Percentiles rank a stretch among this genome's conserved stretches.
These are phyloP conservation scores for Vombatus ursinus DNA, from an alignment of 2,113 vertebrate genomes.

Conservation along the genomic window DNA sequence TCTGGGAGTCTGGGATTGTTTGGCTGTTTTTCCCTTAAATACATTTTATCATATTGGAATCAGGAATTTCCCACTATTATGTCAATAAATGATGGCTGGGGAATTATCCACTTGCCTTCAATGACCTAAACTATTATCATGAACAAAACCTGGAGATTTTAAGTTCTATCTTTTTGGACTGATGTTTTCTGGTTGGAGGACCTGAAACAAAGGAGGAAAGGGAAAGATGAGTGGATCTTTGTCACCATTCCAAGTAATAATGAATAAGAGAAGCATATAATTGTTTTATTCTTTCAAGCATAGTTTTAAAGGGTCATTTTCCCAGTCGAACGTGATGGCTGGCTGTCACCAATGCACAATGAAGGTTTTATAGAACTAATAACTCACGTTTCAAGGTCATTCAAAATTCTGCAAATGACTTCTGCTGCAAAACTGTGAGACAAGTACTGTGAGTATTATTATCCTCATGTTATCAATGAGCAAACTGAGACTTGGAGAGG, in stretches of 20 bases:
- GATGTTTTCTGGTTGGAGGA: constrained; percentile 40
- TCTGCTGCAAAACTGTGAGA: background rate
- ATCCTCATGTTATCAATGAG: background rate
- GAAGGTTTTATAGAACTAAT: background rate
- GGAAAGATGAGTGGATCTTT: background rate
- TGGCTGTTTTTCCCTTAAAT: background rate
- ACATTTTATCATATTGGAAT: background rate
- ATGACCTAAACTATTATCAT: constrained; percentile 9
- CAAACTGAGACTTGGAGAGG: background rate
- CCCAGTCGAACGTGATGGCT: background rate
- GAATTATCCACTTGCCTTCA: background rate
- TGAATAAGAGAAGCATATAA: constrained; percentile 25
- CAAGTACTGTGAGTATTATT: background rate
- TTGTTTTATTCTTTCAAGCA: constrained; percentile 5
- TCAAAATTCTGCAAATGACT: background rate
- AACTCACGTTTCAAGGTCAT: background rate
- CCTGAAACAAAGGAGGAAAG: constrained; percentile 45
- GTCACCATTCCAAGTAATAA: constrained; percentile 1
- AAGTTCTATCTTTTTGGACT: constrained; percentile 42
- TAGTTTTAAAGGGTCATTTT: background rate
- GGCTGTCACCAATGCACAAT: background rate
- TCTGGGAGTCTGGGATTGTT: background rate
- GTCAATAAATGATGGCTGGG: background rate
- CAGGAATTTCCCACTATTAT: background rate
- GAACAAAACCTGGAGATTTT: background rate